Base-by-base conservation (phyloP, 1,140 invertebrate genomes). In the Coelopa frigida region DNA sequence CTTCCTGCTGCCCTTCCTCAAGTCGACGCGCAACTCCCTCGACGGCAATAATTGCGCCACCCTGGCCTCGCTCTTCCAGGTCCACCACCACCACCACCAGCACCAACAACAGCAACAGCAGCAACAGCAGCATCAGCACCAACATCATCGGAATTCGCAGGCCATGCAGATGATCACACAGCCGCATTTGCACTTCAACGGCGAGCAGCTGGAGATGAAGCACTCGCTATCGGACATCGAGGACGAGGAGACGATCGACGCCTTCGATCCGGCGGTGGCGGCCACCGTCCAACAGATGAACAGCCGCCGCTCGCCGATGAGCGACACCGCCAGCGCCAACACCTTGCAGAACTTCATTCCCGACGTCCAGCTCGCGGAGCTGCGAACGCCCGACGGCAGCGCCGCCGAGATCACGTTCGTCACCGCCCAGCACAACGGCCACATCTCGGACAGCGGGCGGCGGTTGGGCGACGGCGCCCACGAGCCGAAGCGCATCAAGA, bases 1-100 rank as follows among this genome's bases (percentile, higher is more conserved):
- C 8, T 70, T 70, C 41, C 44, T 70, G 11, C 37, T 68, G 32
- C 68, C 68, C 8, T 70, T 65, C 20, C 63, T 65, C 1, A 70
- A 70, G 51, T 66, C 62, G 8, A 54, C 56, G 3, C 49, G 62
- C 0, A 57, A 57, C 22, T 61, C 59, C 2, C n/a, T 65, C 33
- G 62, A 65, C 23, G 49, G 61, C 23, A 59, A 65, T 35, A 42
- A 23, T 15, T n/a, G n/a, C n/a, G n/a, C n/a, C n/a, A 61, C 46
- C 26, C 22, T 64, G 43, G 56, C 61, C 6, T 48, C 56, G 5
- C 48, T 64, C 3, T 64, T 44, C 24, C 61, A 64, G 22, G n/a
- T n/a, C n/a, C n/a, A n/a, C n/a, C n/a, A n/a, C n/a, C n/a, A n/a
- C n/a, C n/a, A n/a, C n/a, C 39, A 61, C 14, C 59, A 61, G 12